These are phyloP conservation scores for Paragorgia papillata DNA, from an alignment of 92 coral and sea anemone genomes.

Conservation along the genomic window DNA sequence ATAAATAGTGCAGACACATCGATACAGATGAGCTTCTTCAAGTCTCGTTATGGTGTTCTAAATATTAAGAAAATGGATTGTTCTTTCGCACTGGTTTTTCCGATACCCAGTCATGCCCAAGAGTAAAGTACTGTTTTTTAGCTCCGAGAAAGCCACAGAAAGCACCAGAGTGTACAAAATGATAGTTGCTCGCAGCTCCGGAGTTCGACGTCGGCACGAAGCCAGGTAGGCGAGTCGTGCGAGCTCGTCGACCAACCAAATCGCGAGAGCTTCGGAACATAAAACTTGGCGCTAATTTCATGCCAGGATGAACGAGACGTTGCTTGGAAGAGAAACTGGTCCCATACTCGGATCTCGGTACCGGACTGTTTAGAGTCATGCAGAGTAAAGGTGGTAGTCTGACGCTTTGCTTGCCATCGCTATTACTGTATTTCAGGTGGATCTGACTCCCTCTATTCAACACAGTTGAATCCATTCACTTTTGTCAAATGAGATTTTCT, in stretches of 20 bases:
- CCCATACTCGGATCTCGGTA: conserved; percentile 71
- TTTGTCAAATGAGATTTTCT: no score
- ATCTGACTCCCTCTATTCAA: no score
- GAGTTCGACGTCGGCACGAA: conserved; percentile 78
- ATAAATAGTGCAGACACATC: no score
- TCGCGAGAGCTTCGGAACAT: conserved; percentile 78
- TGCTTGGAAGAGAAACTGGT: conserved; percentile 77
- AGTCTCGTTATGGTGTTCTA: no score
- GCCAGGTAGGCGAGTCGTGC: conserved; percentile 64
- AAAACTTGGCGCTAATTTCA: conserved; percentile 85
- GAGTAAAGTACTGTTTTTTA: conserved; percentile 69
- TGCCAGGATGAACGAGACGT: conserved; percentile 68
- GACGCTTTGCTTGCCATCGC: conserved; percentile 30
- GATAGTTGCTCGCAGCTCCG: conserved; percentile 69
- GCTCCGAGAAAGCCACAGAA: conserved; percentile 64
- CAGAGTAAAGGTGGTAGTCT: conserved; percentile 79
- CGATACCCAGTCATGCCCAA: conserved; percentile 92
- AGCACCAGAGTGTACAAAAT: conserved; percentile 74
- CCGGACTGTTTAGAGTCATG: conserved; percentile 60
- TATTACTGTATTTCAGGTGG: no score
- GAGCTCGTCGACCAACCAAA: conserved; percentile 71
- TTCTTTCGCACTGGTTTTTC: conserved; percentile 78
- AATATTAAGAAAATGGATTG: conserved; percentile 86
- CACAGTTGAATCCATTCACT: no score
- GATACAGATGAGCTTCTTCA: no score